Evolutionary conservation across 2,888 invertebrate genomes (phyloP).

Genomic region (Globia sparganii): DNA sequence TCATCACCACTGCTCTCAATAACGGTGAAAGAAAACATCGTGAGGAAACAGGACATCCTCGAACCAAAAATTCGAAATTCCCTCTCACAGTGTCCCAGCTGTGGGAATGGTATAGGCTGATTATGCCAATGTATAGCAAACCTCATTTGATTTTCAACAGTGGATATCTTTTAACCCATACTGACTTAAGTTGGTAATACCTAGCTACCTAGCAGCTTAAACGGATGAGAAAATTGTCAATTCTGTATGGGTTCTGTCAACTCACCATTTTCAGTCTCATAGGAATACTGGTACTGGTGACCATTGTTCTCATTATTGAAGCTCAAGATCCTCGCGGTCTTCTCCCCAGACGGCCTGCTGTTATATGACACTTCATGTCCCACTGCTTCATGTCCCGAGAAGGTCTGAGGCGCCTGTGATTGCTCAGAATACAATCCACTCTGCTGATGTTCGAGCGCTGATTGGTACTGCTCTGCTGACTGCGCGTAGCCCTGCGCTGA

Average conservation of each 20-base stretch:
- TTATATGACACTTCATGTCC: conserved; percentile 57
- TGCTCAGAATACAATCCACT: conserved; percentile 74
- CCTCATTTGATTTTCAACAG: too few species aligned
- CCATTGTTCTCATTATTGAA: conserved; percentile 77
- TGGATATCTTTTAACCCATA: too few species aligned
- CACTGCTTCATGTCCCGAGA: conserved; percentile 55
- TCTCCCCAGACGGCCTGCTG: conserved; percentile 70
- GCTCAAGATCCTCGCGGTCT: conserved; percentile 77
- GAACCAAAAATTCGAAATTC: too few species aligned
- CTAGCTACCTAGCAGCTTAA: too few species aligned
- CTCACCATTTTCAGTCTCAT: conserved; percentile 92
- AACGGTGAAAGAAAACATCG: too few species aligned
- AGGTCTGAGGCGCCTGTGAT: conserved; percentile 66
- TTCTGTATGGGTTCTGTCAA: neutral
- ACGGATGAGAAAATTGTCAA: neutral
- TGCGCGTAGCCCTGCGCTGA: conserved; percentile 70
- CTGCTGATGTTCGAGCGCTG: conserved; percentile 76
- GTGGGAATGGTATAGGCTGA: too few species aligned
- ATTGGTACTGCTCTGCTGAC: conserved; percentile 78
- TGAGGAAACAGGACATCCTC: too few species aligned
- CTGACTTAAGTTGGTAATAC: too few species aligned
- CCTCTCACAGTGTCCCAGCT: too few species aligned
- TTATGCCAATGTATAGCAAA: too few species aligned
- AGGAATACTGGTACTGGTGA: conserved; percentile 85
- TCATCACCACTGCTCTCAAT: too few species aligned